Evolutionary conservation across 2,888 invertebrate species (phyloP), one percentile per base, ranked within the genome.

Genomic region (Perizoma affinitatum): DNA sequence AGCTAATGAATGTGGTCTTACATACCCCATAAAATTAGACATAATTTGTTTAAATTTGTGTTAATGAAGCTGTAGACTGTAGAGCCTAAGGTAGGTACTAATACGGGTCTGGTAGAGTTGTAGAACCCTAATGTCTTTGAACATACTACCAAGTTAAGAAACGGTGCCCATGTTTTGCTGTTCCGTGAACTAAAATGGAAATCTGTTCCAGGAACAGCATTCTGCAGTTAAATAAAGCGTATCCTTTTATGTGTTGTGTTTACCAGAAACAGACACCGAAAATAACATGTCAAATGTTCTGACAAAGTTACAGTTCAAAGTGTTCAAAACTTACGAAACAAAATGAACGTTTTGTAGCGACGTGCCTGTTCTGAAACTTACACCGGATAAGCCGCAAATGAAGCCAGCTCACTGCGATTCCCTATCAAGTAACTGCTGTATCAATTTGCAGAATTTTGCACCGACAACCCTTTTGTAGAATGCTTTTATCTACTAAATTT

Each of bases 371-470:
- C 79, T 72, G 69, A 62, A 82, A 66, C 22, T 38, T 47, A 65
- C 76, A 85, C 84, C 83, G 82, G 83, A 83, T 82, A 78, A 81
- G 76, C 77, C 71, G 69, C 75, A 74, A 82, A 79, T 72, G 83
- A 83, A 83, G 81, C 79, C 82, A 66, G 69, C 45, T 71, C 71
- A 68, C 60, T 63, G 64, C 69, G 74, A 79, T 79, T 65, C 73
- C 74, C 79, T 84, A 82, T 83, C 80, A 74, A 76, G 73, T 83
- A 75, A 77, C 81, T 72, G 81, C 79, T 71, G 82, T 82, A 81
- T 84, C 83, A 84, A 75, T 75, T 78, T 68, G 69, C 77, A 71
- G 72, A 78, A 74, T 69, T 72, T 72, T 70, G 67, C 76, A 73
- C 64, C 72, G 54, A 73, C 78, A 83, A 84, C 80, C 83, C 82